Base-by-base conservation (phyloP, 1,140 invertebrate species). In the Campoletis sonorensis region DNA sequence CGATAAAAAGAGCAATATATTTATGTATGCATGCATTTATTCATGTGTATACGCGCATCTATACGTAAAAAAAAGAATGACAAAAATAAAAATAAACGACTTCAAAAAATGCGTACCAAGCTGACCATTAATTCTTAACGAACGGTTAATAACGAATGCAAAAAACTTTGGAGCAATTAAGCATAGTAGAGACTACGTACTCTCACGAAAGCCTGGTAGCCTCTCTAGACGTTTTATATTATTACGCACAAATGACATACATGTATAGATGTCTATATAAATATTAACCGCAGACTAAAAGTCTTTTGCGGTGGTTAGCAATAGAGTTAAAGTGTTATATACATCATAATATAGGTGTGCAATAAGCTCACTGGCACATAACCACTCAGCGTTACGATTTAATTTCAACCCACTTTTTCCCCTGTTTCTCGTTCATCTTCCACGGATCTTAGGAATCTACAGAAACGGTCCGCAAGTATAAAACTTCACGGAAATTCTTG, bases 321-420 rank as follows among this genome's bases (percentile, higher is more conserved):
- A 45, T 45, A 45, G 13, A 5, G 8, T 13, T 45, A 8, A 13
- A 45, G 11, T 11, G 40, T 45, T 45, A 45, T 45, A 45, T 45
- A 45, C 40, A 45, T 45, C 40, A 45, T 45, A 45, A 11, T 58
- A 7, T 8, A 58, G 18, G 54, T 58, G 54, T 58, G 18, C 64
- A 23, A 30, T 37, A 71, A 40, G 13, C 68, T 71, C 33, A 37
- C 68, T 33, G 30, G 76, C 40, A 45, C 54, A 40, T 78, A 78
- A 78, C 61, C 81, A 80, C 73, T 51, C 71, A 85, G 84, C 84
- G 80, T 85, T 83, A 85, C 84, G 80, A 81, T 82, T 85, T 83
- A 82, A 85, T 83, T 83, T 81, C 75, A 79, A 70, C 49, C 70
- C 58, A 49, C 68, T 80, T 83, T 82, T 83, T 84, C 71, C 54